phyloP scores from a whole-genome alignment of 2,797 vertebrate species.

The Peromyscus eremicus region DNA sequence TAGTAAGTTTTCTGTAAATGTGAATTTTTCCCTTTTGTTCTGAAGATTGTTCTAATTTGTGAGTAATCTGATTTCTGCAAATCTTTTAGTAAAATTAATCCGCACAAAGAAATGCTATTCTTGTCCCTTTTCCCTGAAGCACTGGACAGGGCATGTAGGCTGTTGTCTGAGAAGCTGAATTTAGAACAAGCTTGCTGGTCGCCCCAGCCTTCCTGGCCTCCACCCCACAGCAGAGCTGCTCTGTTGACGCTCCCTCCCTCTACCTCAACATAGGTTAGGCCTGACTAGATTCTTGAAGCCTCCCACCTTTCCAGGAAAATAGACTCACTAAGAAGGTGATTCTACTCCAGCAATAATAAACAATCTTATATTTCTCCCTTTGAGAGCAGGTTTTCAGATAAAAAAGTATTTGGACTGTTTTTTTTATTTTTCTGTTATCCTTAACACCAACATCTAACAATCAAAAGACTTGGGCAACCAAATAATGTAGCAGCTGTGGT shows the following conservation, averaged over 20 bases:
- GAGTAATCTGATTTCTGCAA: neutral
- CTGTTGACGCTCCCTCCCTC: too few species aligned
- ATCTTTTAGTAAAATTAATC: constrained; percentile 33
- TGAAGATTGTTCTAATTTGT: constrained; percentile 40
- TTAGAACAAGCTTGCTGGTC: neutral
- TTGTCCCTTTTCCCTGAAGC: neutral
- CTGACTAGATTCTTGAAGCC: neutral
- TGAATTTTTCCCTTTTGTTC: constrained; percentile 16
- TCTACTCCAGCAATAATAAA: neutral
- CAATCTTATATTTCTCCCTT: neutral
- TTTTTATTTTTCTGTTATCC: neutral
- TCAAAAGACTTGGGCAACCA: neutral
- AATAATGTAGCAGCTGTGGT: neutral
- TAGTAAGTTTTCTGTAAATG: neutral
- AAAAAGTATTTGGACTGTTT: neutral
- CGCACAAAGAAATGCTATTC: neutral
- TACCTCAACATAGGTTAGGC: neutral
- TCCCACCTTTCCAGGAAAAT: neutral
- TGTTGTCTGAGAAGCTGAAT: neutral
- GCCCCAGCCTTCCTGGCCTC: neutral
- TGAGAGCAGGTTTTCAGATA: constrained; percentile 11
- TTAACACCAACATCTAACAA: neutral
- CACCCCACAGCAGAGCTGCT: neutral
- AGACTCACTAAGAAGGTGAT: neutral
- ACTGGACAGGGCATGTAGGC: neutral